Percentiles rank a stretch among this genome's conserved stretches.
Conservation (phyloP, 1,140 invertebrate genomes). For the Frieseomelitta varia region DNA sequence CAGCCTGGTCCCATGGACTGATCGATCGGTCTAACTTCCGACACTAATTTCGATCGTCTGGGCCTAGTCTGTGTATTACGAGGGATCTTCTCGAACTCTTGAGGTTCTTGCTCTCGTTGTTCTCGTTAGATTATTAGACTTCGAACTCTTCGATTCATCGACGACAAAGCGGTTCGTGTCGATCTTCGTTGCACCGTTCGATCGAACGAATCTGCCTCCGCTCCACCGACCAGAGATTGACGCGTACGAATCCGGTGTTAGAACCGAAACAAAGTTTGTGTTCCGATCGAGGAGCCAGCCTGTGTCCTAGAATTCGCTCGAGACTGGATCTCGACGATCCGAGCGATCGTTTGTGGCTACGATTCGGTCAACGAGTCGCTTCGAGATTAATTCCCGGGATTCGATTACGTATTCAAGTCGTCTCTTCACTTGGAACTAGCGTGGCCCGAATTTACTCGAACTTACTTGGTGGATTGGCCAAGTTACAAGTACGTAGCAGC, state of each 20-base stretch:
- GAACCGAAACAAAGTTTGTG: not conserved
- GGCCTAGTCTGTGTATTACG: not conserved
- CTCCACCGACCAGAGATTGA: not conserved
- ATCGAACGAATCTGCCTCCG: not conserved
- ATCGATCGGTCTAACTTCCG: not conserved
- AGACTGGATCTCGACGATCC: not conserved
- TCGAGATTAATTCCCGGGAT: constrained; percentile 18
- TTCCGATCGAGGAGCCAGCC: not conserved
- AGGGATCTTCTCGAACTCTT: not conserved
- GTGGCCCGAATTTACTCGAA: not conserved
- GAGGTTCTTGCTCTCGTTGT: not conserved
- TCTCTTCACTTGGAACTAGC: not conserved
- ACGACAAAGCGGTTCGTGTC: not conserved
- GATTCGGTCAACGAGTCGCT: constrained; percentile 12
- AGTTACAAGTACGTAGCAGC: not conserved
- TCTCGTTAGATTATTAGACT: not conserved
- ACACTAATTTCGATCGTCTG: not conserved
- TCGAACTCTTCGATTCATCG: not conserved
- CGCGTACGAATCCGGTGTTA: not conserved
- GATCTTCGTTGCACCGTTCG: not conserved
- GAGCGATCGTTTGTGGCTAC: not conserved
- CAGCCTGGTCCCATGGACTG: not conserved
- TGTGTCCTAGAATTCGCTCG: not conserved
- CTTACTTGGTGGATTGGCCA: not conserved
- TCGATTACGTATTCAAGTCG: not conserved